phyloP scores from a whole-genome alignment of 2,113 vertebrate species.

The Ictidomys tridecemlineatus region DNA sequence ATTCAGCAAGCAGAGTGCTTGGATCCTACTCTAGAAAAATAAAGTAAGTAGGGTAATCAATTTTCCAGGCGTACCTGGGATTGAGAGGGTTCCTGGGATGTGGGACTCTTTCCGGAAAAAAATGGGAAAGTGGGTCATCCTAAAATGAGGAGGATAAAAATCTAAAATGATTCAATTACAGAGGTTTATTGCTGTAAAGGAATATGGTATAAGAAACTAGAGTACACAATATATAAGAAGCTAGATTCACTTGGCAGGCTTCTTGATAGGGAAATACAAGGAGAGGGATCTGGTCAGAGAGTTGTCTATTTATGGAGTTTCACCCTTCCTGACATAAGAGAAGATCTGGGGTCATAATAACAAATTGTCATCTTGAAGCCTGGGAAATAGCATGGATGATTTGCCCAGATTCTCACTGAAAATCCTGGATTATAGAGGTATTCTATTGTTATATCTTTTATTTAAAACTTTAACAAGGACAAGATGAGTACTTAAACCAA shows the following conservation, averaged over 20 bases:
- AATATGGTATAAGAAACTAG: neutral
- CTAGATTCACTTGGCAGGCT: neutral
- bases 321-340: neutral
- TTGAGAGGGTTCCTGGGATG: neutral
- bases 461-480: neutral
- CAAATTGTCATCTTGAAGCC: neutral
- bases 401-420: neutral
- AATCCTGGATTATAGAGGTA: neutral
- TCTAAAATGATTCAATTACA: neutral
- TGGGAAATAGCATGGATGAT: neutral
- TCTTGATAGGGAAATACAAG: neutral
- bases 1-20: neutral
- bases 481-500: neutral
- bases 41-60: neutral
- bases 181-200: neutral
- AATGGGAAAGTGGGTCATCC: neutral
- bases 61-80: neutral
- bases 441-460: neutral
- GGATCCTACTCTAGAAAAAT: neutral
- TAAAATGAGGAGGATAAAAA: neutral
- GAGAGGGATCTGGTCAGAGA: constrained; percentile 1
- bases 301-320: neutral
- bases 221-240: neutral
- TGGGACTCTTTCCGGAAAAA: neutral
- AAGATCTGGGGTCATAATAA: neutral